phyloP scores from a whole-genome alignment of 2,113 vertebrate species.

The Phaetusa simplex region DNA sequence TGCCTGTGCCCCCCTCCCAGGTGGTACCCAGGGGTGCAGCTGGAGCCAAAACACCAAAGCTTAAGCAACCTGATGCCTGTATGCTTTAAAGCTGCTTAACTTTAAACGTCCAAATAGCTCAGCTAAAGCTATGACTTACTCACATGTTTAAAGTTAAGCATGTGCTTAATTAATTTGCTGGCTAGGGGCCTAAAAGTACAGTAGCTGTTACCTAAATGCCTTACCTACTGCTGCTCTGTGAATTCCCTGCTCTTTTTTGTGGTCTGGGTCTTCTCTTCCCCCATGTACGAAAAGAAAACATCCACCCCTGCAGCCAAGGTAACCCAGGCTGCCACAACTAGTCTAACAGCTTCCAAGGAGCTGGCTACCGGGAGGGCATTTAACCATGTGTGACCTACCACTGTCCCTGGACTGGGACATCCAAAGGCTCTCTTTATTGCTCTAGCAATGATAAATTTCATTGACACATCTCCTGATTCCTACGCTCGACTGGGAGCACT shows the following conservation, averaged over 20 bases:
- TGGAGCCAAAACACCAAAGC: not conserved
- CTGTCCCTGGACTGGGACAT: not conserved
- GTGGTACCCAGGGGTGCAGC: not conserved
- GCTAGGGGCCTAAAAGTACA: not conserved
- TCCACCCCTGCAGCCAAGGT: not conserved
- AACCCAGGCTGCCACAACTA: not conserved
- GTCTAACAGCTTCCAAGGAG: not conserved
- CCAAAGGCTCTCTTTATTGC: not conserved
- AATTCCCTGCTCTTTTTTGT: constrained; percentile 28
- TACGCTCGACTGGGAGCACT: not conserved
- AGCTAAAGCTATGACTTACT: not conserved
- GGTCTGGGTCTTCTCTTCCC: constrained; percentile 13
- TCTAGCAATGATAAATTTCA: constrained; percentile 24
- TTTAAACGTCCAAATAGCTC: not conserved
- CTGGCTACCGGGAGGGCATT: not conserved
- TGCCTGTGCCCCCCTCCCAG: not conserved
- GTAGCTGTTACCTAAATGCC: constrained; percentile 32
- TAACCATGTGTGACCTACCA: not conserved
- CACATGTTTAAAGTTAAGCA: constrained; percentile 10
- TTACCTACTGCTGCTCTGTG: constrained; percentile 12
- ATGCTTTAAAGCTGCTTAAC: constrained; percentile 1
- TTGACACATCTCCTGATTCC: not conserved
- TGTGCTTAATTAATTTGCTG: constrained; percentile 47
- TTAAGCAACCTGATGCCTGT: constrained; percentile 1
- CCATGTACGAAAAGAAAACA: not conserved